A percentile compares a stretch with the other conserved stretches of the same genome.
Evolutionary conservation across 2,113 vertebrate species (phyloP).

Genomic region (Callopanchax toddi): DNA sequence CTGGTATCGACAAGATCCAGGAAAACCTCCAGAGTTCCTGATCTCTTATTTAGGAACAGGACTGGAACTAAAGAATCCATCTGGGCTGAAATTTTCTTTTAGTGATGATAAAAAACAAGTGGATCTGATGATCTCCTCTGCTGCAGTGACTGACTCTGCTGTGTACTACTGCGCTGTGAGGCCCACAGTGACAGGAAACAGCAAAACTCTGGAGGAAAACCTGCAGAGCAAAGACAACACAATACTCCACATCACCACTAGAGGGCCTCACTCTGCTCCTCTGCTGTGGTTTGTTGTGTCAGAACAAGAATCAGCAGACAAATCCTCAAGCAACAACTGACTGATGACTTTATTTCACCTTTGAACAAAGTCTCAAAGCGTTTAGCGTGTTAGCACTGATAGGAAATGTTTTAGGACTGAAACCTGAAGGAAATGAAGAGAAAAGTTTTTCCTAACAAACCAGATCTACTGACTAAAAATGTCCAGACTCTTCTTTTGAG

Average conservation of each 20-base stretch:
- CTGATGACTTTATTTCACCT: too few species aligned
- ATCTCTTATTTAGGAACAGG: not conserved
- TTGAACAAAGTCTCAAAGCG: too few species aligned
- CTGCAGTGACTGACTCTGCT: slow-evolving; percentile 32
- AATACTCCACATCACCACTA: slow-evolving; percentile 10
- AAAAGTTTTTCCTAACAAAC: too few species aligned
- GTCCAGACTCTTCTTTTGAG: too few species aligned
- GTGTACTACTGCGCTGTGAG: slow-evolving; percentile 22
- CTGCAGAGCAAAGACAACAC: not conserved
- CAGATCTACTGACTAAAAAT: too few species aligned
- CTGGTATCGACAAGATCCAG: slow-evolving; percentile 20
- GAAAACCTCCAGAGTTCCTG: slow-evolving; percentile 3
- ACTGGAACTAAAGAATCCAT: too few species aligned
- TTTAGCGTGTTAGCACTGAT: too few species aligned
- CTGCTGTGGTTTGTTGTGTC: not conserved
- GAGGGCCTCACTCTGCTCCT: not conserved
- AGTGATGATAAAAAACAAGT: not conserved
- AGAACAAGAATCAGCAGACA: too few species aligned
- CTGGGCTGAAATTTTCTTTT: too few species aligned
- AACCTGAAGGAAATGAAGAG: too few species aligned
- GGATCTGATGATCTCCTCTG: slow-evolving; percentile 6
- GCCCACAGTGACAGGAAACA: slow-evolving; percentile 17
- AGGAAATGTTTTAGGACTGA: too few species aligned
- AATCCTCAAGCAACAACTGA: too few species aligned
- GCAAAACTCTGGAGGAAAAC: not conserved